Base-by-base conservation (phyloP, 1,140 invertebrate genomes). In the Popillia japonica region DNA sequence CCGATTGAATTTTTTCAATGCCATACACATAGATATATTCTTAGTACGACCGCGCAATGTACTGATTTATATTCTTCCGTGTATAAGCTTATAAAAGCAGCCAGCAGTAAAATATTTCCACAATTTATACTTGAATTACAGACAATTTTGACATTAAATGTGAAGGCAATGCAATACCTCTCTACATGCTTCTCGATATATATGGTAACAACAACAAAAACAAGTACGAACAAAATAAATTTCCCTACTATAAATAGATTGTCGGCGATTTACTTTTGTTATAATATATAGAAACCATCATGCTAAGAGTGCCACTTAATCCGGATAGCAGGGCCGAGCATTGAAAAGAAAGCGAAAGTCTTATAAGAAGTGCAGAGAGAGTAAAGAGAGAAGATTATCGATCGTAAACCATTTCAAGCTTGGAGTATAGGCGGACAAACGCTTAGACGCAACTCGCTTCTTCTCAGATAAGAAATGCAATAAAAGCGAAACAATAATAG, bases 191-290 rank as follows among this genome's bases (percentile, higher is more conserved):
- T 17, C 27, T 68, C 61, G 20, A 64, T 68, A 68, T 68, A 68
- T 68, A 68, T 68, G 61, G 61, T 68, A 68, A 68, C 22, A 22
- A 68, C 61, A 68, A 68, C 61, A 34, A 11, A 34, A 68, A 68
- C 61, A 17, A 68, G 61, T 68, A 17, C 22, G 27, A 22, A 14
- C 22, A 22, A 34, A 34, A 68, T 68, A 68, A 68, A 68, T 68
- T 68, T 68, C 22, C 20, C 61, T 68, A 27, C 61, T 68, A 68
- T 68, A 68, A 68, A 68, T 68, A 68, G 61, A 68, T 22, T 68
- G 61, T 22, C 17, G 20, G 61, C 61, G 61, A 68, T 68, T 68
- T 20, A 68, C 61, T 68, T 68, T 68, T 34, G 61, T 68, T 68
- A 68, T 68, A 68, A 68, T 68, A 27, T 68, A 68, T 68, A 68